Evolutionary conservation across 92 coral and sea anemone species (phyloP), one percentile per base, ranked within the genome.

Genomic region (Zoanthus sociatus): DNA sequence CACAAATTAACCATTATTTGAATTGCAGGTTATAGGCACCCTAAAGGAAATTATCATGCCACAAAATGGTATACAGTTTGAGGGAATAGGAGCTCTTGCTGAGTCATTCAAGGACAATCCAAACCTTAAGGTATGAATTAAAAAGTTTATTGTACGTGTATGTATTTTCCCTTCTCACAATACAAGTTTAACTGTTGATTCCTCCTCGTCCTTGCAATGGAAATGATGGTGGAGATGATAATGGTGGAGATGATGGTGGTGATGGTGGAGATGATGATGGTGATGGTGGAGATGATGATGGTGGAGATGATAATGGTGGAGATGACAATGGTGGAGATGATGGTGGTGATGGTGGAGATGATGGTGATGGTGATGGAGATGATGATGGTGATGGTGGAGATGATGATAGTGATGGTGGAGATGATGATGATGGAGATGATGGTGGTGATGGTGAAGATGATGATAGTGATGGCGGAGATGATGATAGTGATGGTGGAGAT

Each of bases 1-100:
- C 14, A 8, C 6, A 26, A n/a, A n/a, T 68, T 18, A n/a, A n/a
- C n/a, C n/a, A n/a, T n/a, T n/a, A n/a, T 69, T 30, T 69, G 73
- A 69, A 69, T 6, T 69, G 17, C 75, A 96, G 99, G 93, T 89
- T 21, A 95, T 97, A 66, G 95, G 98, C 15, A 97, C 94, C 5
- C 90, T 97, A n/a, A 94, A 88, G 71, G 98, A 97, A 82, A 88
- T 97, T 60, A 94, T 92, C 77, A 97, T 97, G 99, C 99, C 99
- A n/a, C 99, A 97, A 87, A 97, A 97, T 93, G 99, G 99, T 20
- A 95, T 95, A n/a, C 95, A 88, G 1, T 98, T 95, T 84, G 95
- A 88, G 69, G 98, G 99, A 30, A 93, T 97, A 54, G 92, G 94
- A 48, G 98, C 98, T 47, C 89, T 97, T 32, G 99, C 99, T 8